Evolutionary conservation across 2,888 invertebrate genomes (phyloP), one percentile per base, ranked within the genome.

Genomic region (Pedicia rivosa): DNA sequence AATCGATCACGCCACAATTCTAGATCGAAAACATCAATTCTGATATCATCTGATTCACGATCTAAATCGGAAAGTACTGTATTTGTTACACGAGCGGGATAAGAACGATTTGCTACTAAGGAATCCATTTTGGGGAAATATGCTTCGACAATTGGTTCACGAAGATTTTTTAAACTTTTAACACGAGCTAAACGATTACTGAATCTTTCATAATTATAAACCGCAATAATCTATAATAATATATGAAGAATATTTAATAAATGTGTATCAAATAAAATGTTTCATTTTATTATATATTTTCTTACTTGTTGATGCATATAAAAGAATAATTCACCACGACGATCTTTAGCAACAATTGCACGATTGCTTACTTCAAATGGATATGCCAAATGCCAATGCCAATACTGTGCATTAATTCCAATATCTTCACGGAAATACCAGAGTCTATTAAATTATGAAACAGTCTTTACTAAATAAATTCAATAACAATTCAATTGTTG

Each of bases 301-400:
- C n/a, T n/a, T n/a, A n/a, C n/a, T 43, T 77, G 67, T 42, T 63
- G 63, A 45, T 83, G 83, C 80, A 81, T 81, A 56, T 79, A 82
- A 53, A 71, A 82, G 59, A 83, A 83, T 1, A 83, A 62, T 59
- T 82, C 82, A 17, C 83, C 82, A 20, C 81, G 70, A 37, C 82
- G 68, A 52, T 83, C 77, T 50, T 80, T 79, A 25, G 64, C 64
- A 5, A 80, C 78, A 32, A 78, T 71, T 19, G 57, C 53, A 37
- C 56, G 54, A 16, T 64, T 60, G 3, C 65, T 69, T 12, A 20
- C 20, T 25, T 70, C 67, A 50, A 72, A 73, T 0, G 80, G 80
- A 51, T 80, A 82, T 1, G 81, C 78, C 42, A 82, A 64, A 64
- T 83, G 83, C 82, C 86, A 87, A 54, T 87, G 86, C 86, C 87